Evolutionary conservation across 2,797 vertebrate species (phyloP).

Genomic region (Carcharodon carcharias): DNA sequence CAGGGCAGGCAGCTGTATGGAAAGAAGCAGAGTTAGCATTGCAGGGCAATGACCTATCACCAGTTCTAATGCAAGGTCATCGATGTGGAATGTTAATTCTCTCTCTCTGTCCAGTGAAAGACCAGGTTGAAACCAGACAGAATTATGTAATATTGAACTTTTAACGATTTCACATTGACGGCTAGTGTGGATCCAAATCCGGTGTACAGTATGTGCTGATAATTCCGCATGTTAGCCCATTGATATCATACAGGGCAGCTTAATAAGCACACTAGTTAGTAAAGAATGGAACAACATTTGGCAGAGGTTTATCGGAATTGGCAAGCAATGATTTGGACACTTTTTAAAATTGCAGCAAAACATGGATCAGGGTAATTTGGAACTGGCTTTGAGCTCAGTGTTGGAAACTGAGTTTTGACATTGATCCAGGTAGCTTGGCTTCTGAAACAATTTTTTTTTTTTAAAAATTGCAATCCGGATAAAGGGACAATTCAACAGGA

Average conservation of each 20-base stretch:
- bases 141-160: not conserved
- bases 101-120: not conserved
- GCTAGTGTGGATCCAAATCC: too few species aligned
- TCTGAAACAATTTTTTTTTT: not conserved
- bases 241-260: not conserved
- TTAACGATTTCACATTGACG: not conserved
- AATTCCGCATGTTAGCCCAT: not conserved
- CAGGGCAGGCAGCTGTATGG: not conserved
- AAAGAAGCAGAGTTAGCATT: not conserved
- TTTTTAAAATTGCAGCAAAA: slow-evolving; percentile 1
- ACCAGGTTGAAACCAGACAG: too few species aligned
- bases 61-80: not conserved
- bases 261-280: slow-evolving; percentile 4
- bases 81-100: not conserved
- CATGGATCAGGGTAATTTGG: not conserved
- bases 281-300: not conserved
- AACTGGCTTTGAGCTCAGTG: not conserved
- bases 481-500: not conserved
- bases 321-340: not conserved
- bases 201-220: not conserved
- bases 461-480: not conserved
- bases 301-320: slow-evolving; percentile 29
- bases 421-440: not conserved
- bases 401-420: not conserved
- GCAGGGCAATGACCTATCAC: not conserved